A percentile compares a stretch with the other conserved stretches of the same genome.
Conservation (phyloP, 2,113 vertebrate species). For the Ifrita kowaldi region DNA sequence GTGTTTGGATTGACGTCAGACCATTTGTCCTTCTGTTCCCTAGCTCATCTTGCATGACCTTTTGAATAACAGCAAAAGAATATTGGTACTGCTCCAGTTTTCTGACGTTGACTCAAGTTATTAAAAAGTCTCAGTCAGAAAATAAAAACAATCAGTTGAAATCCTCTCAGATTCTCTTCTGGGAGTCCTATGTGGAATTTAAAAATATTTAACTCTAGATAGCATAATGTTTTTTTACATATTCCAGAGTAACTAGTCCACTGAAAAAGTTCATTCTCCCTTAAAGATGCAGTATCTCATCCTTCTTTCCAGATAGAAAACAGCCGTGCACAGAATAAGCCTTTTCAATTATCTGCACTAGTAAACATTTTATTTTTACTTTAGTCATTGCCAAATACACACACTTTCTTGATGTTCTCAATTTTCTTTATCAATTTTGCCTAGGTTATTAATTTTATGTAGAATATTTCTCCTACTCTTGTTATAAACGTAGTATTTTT, state of each 20-base stretch:
- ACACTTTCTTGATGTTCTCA: not conserved
- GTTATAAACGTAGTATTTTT: not conserved
- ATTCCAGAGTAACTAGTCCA: not conserved
- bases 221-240: not conserved
- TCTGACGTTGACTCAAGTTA: slow-evolving; percentile 7
- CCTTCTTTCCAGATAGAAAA: not conserved
- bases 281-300: not conserved
- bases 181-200: not conserved
- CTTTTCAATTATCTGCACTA: not conserved
- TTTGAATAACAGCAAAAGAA: slow-evolving; percentile 4
- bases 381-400: not conserved
- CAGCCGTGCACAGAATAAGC: not conserved
- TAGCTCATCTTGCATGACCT: slow-evolving; percentile 26
- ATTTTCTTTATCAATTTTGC: not conserved
- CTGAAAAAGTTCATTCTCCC: not conserved
- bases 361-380: not conserved
- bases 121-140: slow-evolving; percentile 17
- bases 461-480: not conserved
- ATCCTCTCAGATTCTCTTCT: slow-evolving; percentile 18
- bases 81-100: slow-evolving; percentile 38
- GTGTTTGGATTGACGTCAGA: slow-evolving; percentile 7
- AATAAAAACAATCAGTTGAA: slow-evolving; percentile 26
- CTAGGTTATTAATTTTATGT: not conserved
- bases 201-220: not conserved
- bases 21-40: slow-evolving; percentile 13